Base-by-base conservation (phyloP, 2,888 invertebrate genomes). In the Mystacides longicornis region DNA sequence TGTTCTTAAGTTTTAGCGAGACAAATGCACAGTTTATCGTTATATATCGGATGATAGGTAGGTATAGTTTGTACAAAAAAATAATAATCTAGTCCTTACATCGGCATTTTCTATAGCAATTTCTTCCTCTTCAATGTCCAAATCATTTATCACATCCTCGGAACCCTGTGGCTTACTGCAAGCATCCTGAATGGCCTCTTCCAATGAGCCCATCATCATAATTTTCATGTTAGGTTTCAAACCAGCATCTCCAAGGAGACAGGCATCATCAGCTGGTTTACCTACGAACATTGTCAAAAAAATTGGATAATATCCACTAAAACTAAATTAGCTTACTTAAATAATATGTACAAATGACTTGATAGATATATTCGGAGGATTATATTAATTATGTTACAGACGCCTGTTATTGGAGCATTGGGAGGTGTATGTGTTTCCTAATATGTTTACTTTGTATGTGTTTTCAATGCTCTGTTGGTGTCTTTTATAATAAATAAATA, bases 121-220 rank as follows among this genome's bases (percentile, higher is more conserved):
- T 47, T 90, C 90, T 62, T 93, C 93, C 55, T 92, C 92, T 60
- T 89, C 88, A 60, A 93, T 89, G 67, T 95, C 94, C 62, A 96
- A 80, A 69, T 96, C 96, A 68, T 96, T 93, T 1, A 94, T 79
- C 0, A 96, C 89, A 65, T 93, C 89, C 11, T 91, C 90, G 14
- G 89, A 77, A 54, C 90, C 86, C 49, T 85, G 83, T 0, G 94
- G 94, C 53, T 87, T 84, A 51, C 83, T 83, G 65, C 84, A 85
- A 0, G 88, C 92, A 66, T 89, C 88, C 43, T 86, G 87, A 65
- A 94, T 93, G 53, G 91, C 93, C 64, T 93, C 89, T 68, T 97
- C 97, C 2, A 91, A 75, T 0, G 94, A 95, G 0, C 97, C 97
- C 83, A 97, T 94, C 89, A 97, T 89, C 93, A 97, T 95, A 11